Evolutionary conservation across 2,113 vertebrate genomes (phyloP).

Genomic region (Clarias macrocephalus): DNA sequence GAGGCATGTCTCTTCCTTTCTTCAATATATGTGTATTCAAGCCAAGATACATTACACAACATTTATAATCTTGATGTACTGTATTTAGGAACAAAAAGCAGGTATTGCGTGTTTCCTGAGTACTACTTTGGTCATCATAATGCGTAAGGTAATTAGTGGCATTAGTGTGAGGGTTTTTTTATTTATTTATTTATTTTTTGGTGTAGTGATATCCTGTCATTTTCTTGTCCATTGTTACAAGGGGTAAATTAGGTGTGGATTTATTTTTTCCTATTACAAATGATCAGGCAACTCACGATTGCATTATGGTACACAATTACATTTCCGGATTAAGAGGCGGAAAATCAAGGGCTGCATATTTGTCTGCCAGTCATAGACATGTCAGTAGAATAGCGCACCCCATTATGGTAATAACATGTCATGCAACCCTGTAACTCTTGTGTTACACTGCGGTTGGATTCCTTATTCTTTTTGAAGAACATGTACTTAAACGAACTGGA

Average conservation of each 20-base stretch:
- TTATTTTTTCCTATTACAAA: not conserved
- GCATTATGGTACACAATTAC: not conserved
- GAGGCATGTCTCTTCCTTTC: conserved; percentile 56
- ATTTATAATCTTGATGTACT: not conserved
- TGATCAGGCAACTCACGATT: not conserved
- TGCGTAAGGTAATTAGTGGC: not conserved
- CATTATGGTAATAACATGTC: not conserved
- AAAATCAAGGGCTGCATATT: not conserved
- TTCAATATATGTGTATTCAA: not conserved
- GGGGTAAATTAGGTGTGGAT: not conserved
- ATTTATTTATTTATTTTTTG: not conserved
- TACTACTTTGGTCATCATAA: not conserved
- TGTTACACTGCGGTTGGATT: not conserved
- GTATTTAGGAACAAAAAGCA: not conserved
- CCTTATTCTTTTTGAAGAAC: not conserved
- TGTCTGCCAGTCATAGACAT: not conserved
- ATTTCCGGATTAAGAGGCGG: not conserved
- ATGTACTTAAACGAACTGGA: not conserved
- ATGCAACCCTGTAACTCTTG: not conserved
- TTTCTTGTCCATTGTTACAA: not conserved
- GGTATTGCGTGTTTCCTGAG: not conserved
- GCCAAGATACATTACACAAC: not conserved
- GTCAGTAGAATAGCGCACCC: not conserved
- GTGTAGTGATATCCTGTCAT: not conserved
- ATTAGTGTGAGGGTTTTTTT: not conserved